These are phyloP conservation scores for Sander vitreus DNA, from an alignment of 2,113 vertebrate genomes.

Conservation along the genomic window DNA sequence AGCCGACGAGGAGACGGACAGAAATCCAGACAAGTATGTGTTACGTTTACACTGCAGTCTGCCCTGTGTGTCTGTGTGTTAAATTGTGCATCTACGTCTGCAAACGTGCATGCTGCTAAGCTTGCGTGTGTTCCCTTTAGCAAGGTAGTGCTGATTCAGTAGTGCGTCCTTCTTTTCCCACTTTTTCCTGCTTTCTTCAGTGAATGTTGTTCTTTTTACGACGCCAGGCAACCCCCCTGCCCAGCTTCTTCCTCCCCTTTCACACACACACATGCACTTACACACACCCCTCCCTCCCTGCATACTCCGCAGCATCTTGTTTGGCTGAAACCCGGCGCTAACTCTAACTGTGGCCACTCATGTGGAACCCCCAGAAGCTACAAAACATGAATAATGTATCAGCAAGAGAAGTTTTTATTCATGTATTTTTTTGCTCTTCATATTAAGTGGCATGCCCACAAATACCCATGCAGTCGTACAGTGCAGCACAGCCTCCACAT, in stretches of 20 bases:
- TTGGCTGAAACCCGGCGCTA: constrained; percentile 64
- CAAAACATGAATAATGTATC: constrained; percentile 81
- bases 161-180: constrained; percentile 18
- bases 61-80: constrained; percentile 33
- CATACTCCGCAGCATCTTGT: constrained; percentile 72
- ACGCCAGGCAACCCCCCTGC: constrained; percentile 38
- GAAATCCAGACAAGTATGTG: constrained; percentile 66
- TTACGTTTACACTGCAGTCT: constrained; percentile 62
- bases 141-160: constrained; percentile 63
- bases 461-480: constrained; percentile 24
- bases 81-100: constrained; percentile 25
- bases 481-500: background rate
- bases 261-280: too few species aligned
- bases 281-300: constrained; percentile 12
- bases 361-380: constrained; percentile 78
- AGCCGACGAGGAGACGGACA: constrained; percentile 37
- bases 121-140: constrained; percentile 13
- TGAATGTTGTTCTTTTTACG: constrained; percentile 51
- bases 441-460: constrained; percentile 54
- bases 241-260: constrained; percentile 24
- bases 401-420: constrained; percentile 62
- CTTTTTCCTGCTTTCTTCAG: constrained; percentile 31
- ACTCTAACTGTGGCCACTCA: constrained; percentile 74
- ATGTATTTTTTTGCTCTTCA: constrained; percentile 37
- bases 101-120: constrained; percentile 8